Base-by-base conservation (phyloP, 2,797 vertebrate genomes). In the Oreochromis mossambicus region DNA sequence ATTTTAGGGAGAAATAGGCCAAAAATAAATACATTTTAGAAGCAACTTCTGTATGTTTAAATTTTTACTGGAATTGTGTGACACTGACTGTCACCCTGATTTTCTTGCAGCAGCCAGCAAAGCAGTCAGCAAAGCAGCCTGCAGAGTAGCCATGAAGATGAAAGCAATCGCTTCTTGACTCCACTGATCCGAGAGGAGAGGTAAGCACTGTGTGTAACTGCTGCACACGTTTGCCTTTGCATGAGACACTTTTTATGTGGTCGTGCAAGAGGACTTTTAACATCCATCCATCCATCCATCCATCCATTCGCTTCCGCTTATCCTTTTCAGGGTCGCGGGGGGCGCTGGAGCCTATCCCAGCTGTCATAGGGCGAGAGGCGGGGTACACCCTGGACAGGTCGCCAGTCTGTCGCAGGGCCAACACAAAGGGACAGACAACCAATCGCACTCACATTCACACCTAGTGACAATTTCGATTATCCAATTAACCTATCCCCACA, bases 121-220 rank as follows among this genome's bases (percentile, higher is more conserved):
- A 92, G 94, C 95, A 98, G 97, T 86, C 96, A 96, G 85, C 96
- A 97, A 91, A 96, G 95, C 95, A 98, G 97, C 84, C 97, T 97
- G 88, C 97, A 97, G 82, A 98, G 98, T 94, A 99, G 97, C 96
- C 98, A 98, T 7, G 98, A 99, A 0, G 98, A 99, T 3, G 98
- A 99, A 79, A 83, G 87, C 0, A 91, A 92, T 56, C 96, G 97
- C 12, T 97, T 98, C 97, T 85, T 99, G 97, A 98, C 97, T 92
- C 98, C 98, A 41, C 91, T 91, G 15, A 85, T 85, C 46, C 87
- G 90, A 1, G 97, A 97, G 80, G 97, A 97, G 94, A 97, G 97
- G 98, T 98, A 82, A 92, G 93, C 13, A 3, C 8, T 32, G 1
- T 26, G 68, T 73, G 26, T 81, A 38, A 48, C 19, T 51, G 52